Evolutionary conservation across 1,140 invertebrate genomes (phyloP).

Genomic region (Colletes gigas): DNA sequence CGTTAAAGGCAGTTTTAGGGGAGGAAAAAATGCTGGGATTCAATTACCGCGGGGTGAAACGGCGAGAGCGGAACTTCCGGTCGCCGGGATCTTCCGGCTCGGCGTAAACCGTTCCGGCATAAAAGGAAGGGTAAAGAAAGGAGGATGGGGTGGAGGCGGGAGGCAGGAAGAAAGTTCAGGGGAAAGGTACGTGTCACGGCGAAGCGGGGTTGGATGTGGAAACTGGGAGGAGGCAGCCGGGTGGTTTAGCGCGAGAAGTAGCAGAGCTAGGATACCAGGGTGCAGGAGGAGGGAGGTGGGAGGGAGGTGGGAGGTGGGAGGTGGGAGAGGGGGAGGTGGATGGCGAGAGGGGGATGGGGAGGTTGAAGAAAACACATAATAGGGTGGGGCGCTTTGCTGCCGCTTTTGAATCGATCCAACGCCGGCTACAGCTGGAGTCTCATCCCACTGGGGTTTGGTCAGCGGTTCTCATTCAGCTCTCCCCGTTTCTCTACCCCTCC

Average conservation of each 20-base stretch:
- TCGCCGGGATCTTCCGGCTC: constrained; percentile 67
- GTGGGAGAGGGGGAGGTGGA: constrained; percentile 15
- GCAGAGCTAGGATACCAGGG: constrained; percentile 19
- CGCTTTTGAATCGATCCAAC: constrained; percentile 80
- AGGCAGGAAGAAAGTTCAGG: constrained; percentile 14
- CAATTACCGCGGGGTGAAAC: constrained; percentile 66
- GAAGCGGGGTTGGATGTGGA: background rate
- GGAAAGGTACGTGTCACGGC: constrained; percentile 21
- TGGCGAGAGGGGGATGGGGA: constrained; percentile 61
- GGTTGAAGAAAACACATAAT: constrained; percentile 76
- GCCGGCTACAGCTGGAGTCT: constrained; percentile 73
- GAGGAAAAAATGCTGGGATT: constrained; percentile 66
- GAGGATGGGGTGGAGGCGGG: background rate
- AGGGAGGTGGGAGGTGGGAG: constrained; percentile 63
- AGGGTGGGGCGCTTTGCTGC: constrained; percentile 77
- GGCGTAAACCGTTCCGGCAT: constrained; percentile 67
- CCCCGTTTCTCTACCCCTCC: background rate
- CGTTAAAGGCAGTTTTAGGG: background rate
- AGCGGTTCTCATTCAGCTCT: constrained; percentile 72
- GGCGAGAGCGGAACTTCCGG: constrained; percentile 61
- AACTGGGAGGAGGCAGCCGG: background rate
- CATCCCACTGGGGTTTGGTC: constrained; percentile 65
- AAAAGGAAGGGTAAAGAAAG: constrained; percentile 48
- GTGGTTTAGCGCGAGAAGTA: constrained; percentile 57
- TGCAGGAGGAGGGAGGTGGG: constrained; percentile 42